These are phyloP conservation scores for Mylabris phalerata DNA, from an alignment of 1,140 invertebrate genomes.

Conservation along the genomic window DNA sequence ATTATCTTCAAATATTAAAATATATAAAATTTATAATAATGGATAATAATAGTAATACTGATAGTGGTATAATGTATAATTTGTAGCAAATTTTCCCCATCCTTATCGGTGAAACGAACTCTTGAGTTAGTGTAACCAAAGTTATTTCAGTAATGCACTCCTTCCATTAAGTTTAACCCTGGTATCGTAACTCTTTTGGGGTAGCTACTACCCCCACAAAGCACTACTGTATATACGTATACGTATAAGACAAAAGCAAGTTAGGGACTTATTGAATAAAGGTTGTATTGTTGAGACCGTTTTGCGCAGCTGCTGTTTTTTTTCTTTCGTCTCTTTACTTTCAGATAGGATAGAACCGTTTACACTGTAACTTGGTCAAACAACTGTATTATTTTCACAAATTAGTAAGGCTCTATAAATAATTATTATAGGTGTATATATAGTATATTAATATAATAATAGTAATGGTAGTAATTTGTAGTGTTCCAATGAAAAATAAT, in stretches of 20 bases:
- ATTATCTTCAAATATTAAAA: no score
- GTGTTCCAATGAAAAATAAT: not conserved
- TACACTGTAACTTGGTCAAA: constrained; percentile 23
- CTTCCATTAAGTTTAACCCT: constrained; percentile 36
- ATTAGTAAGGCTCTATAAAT: no score
- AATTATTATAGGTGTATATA: no score
- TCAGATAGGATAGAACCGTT: constrained; percentile 9
- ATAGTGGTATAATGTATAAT: no score
- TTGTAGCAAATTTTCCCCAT: no score
- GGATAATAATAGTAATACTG: no score
- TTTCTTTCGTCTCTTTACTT: no score
- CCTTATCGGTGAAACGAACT: no score
- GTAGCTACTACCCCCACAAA: constrained; percentile 16
- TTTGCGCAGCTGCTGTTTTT: constrained; percentile 22
- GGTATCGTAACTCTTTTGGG: constrained; percentile 28
- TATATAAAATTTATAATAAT: no score
- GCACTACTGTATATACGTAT: not conserved
- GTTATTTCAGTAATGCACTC: constrained; percentile 38
- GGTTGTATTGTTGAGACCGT: constrained; percentile 15
- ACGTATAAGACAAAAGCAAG: constrained; percentile 22
- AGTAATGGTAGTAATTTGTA: not conserved
- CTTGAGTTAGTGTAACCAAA: constrained; percentile 18
- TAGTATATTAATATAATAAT: no score
- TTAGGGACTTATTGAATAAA: constrained; percentile 28
- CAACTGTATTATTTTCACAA: constrained; percentile 18